These are phyloP conservation scores for Typhlichthys subterraneus DNA, from an alignment of 2,797 vertebrate species.

Conservation along the genomic window DNA sequence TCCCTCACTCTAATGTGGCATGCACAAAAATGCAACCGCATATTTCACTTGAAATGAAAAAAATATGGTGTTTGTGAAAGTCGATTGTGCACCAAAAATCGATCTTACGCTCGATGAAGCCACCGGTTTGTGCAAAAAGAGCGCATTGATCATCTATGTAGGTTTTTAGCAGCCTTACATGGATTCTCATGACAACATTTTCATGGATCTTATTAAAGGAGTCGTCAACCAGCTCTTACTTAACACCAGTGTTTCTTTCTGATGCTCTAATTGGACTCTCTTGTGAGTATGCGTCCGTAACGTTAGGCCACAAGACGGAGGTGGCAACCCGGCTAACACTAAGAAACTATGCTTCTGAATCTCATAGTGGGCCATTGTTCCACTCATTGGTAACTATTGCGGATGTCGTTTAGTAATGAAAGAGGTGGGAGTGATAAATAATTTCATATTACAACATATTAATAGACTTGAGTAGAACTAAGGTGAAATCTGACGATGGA, in stretches of 20 bases:
- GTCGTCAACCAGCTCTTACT: constrained; percentile 3
- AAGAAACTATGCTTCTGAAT: constrained; percentile 22
- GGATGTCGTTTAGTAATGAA: constrained; percentile 22
- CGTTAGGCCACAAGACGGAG: constrained; percentile 10
- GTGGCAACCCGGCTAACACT: constrained; percentile 11
- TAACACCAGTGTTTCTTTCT: constrained; percentile 10
- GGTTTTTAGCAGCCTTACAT: constrained; percentile 9
- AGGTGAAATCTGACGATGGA: too few species aligned
- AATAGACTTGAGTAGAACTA: too few species aligned
- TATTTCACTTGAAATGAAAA: constrained; percentile 16
- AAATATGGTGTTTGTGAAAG: constrained; percentile 2
- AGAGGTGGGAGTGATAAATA: constrained; percentile 40
- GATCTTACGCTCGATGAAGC: constrained; percentile 4
- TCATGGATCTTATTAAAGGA: constrained; percentile 5
- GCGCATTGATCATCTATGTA: neutral
- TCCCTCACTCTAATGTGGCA: constrained; percentile 8
- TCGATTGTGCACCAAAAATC: constrained; percentile 9
- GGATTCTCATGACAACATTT: constrained; percentile 14
- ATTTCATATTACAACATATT: constrained; percentile 27
- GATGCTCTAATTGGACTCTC: constrained; percentile 15
- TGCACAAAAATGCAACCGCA: constrained; percentile 12
- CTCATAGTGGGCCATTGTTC: constrained; percentile 22
- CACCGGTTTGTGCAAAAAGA: constrained; percentile 10
- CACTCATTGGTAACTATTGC: constrained; percentile 3
- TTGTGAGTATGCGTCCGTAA: constrained; percentile 23